Base-by-base conservation (phyloP, 2,797 vertebrate species). In the Erpetoichthys calabaricus region DNA sequence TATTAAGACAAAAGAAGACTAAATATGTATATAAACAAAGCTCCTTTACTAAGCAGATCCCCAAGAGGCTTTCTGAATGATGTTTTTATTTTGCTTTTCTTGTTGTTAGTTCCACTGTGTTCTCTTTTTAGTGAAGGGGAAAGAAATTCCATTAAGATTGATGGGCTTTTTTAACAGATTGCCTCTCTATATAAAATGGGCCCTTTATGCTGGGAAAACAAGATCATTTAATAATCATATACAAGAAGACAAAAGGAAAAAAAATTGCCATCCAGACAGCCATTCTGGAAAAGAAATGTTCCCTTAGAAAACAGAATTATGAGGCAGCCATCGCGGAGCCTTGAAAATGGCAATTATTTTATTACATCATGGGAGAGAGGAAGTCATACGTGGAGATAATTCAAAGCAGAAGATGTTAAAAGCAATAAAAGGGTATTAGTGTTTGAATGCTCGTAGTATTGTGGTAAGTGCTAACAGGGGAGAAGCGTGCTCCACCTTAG, bases 331-430 rank as follows among this genome's bases (percentile, higher is more conserved):
- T 63, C 43, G 45, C 56, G 60, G 68, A 70, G 72, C 71, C 68
- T 63, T 57, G 41, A 57, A 68, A 73, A 71, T 71, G 65, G 60
- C 44, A 67, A 68, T 71, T 68, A 60, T 67, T 70, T 68, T 62
- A 65, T 65, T 68, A 64, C 60, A 58, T 59, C 63, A 68, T 65
- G 66, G 65, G 51, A 63, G 63, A 69, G 64, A 61, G 66, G 60
- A 73, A 68, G 67, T 67, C 69, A 67, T 61, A 68, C 56, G 60
- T 67, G 64, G 66, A 71, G 64, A 63, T 80, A 80, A 80, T 80
- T 77, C 75, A 71, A 73, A 80, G 75, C 80, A 81, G 80, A 80
- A 75, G 75, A 79, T 68, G 62, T 62, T 72, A 62, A 68, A 57
- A 68, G 65, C 64, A 57, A 66, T 67, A 65, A 70, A 62, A 63